Base-by-base conservation (phyloP, 2,797 vertebrate genomes). In the Takifugu ocellatus region DNA sequence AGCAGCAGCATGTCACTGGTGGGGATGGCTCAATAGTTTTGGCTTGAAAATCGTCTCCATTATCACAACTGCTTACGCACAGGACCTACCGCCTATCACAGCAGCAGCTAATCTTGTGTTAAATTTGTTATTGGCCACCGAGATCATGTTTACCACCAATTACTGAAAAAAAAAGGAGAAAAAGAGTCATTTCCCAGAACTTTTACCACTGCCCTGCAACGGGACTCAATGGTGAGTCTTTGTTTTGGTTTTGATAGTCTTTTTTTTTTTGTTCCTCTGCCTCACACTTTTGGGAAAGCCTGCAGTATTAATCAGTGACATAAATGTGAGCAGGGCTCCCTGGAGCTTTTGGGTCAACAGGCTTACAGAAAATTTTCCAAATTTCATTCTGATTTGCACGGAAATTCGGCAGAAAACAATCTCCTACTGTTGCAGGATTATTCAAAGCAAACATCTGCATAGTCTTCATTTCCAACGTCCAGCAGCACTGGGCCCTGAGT, bases 211-310 rank as follows among this genome's bases (percentile, higher is more conserved):
- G 62, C 56, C 56, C 56, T 59, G 61, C 43, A 29, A 82, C 52
- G 68, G 54, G 59, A 70, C 31, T 74, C 84, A 72, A 81, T 84
- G 75, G 83, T 78, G 87, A 87, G 78, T 77, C 63, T 70, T 56
- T 88, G 79, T 86, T 88, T 87, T 86, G 49, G 66, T 84, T 88
- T 74, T 85, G 79, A 88, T 86, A 83, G 71, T 76, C 64, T 80
- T 84, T 81, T 86, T 64, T 64, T 61, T 80, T 86, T 70, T 10
- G 7, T 83, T 77, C 72, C 73, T 66, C 65, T 68, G 74, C 72
- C 67, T 70, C 75, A 72, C 82, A 70, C 77, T 85, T 79, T 83
- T 66, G 61, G 75, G 79, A 83, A 84, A 84, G 71, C 70, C 78
- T 85, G 80, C 62, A 78, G 74, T 74, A 80, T 72, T 80, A 86